phyloP scores from a whole-genome alignment of 2,113 vertebrate species.

The Pterocles orientalis region DNA sequence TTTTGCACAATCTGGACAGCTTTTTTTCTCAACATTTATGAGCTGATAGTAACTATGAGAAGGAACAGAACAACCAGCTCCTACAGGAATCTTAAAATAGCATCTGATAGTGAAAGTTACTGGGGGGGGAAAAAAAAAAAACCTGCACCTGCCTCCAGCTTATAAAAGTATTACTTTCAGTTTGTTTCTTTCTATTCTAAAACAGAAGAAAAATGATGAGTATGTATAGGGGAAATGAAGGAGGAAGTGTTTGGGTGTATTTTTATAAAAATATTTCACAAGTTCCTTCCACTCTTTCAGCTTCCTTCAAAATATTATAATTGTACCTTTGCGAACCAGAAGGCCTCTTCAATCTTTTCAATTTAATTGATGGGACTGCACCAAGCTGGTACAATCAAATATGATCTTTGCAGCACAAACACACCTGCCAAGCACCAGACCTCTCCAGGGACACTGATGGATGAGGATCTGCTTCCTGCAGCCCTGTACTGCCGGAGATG shows the following conservation, averaged over 20 bases:
- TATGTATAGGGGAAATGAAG: not conserved
- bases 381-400: not conserved
- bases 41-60: slow-evolving; percentile 6
- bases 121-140: not conserved
- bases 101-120: slow-evolving; percentile 37
- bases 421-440: not conserved
- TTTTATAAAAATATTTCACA: slow-evolving; percentile 38
- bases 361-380: not conserved
- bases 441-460: not conserved
- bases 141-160: slow-evolving; percentile 48
- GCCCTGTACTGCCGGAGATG: accelerated
- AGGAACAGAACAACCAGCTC: not conserved
- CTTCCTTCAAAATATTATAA: not conserved
- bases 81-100: slow-evolving; percentile 42
- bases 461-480: not conserved
- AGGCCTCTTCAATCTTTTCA: not conserved
- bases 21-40: slow-evolving; percentile 10
- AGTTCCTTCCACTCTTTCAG: slow-evolving; percentile 32
- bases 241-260: slow-evolving; percentile 45
- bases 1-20: not conserved
- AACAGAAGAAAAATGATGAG: slow-evolving; percentile 38
- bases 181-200: slow-evolving; percentile 6
- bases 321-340: not conserved
- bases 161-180: not conserved
- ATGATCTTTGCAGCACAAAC: not conserved